These are phyloP conservation scores for Hypomecis punctinalis DNA, from an alignment of 2,888 invertebrate genomes.

Conservation along the genomic window DNA sequence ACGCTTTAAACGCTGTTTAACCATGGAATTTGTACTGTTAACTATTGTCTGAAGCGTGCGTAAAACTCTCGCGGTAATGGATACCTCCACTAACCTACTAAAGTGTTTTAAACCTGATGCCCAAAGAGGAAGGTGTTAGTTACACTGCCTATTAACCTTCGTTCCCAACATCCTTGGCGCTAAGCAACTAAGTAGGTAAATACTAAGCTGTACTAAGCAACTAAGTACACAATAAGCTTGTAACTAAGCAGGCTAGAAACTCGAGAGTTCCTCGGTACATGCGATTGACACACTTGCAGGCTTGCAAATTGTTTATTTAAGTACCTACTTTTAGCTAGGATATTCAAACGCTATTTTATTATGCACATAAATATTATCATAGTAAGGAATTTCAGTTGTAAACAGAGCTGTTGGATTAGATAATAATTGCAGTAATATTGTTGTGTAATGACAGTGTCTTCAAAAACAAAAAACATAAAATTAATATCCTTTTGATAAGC, in stretches of 20 bases:
- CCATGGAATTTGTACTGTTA: neutral
- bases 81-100: no score
- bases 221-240: slow-evolving; percentile 4
- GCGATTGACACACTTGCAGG: slow-evolving; percentile 32
- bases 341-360: neutral
- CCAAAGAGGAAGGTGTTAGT: neutral
- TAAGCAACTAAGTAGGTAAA: slow-evolving; percentile 10
- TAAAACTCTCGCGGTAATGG: no score
- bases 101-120: neutral
- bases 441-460: no score
- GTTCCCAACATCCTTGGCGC: slow-evolving; percentile 2
- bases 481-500: no score
- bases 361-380: neutral
- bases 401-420: no score
- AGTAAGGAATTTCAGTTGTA: no score
- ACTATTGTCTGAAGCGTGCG: no score
- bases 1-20: neutral
- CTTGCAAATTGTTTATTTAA: slow-evolving; percentile 21
- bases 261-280: slow-evolving; percentile 1
- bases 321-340: slow-evolving; percentile 1
- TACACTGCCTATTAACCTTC: slow-evolving; percentile 8
- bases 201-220: slow-evolving; percentile 8
- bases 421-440: no score
- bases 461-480: no score
- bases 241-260: neutral